These are phyloP conservation scores for Troides oblongomaculatus DNA, from an alignment of 2,888 invertebrate genomes.

Conservation along the genomic window DNA sequence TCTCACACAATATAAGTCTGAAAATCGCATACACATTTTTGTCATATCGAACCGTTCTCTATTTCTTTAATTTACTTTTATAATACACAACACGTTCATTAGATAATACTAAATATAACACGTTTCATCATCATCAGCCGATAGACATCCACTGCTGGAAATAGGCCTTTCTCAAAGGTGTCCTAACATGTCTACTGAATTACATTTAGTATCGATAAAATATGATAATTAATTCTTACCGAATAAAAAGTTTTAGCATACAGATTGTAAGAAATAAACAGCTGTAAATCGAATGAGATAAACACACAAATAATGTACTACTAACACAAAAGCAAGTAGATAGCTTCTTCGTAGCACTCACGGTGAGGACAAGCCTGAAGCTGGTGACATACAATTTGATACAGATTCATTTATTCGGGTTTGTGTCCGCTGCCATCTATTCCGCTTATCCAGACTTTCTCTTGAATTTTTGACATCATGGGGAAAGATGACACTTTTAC, in stretches of 20 bases:
- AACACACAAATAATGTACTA: constrained; percentile 50
- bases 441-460: constrained; percentile 76
- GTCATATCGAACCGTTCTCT: not conserved
- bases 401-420: constrained; percentile 76
- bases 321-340: constrained; percentile 74
- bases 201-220: too few species aligned
- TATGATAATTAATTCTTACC: too few species aligned
- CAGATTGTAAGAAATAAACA: not conserved
- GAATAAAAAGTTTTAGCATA: too few species aligned
- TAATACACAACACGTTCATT: not conserved
- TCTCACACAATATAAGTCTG: not conserved
- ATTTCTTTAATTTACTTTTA: not conserved
- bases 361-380: constrained; percentile 70
- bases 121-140: not conserved
- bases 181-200: too few species aligned
- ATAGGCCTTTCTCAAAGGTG: too few species aligned
- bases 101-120: not conserved
- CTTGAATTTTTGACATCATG: constrained; percentile 78
- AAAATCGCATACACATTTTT: not conserved
- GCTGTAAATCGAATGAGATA: constrained; percentile 50
- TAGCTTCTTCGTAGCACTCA: constrained; percentile 74
- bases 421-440: constrained; percentile 69
- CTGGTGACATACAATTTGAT: constrained; percentile 78
- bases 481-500: constrained; percentile 67
- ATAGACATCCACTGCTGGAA: too few species aligned